phyloP scores from a whole-genome alignment of 2,113 vertebrate species.

The Brachyhypopomus gauderio region DNA sequence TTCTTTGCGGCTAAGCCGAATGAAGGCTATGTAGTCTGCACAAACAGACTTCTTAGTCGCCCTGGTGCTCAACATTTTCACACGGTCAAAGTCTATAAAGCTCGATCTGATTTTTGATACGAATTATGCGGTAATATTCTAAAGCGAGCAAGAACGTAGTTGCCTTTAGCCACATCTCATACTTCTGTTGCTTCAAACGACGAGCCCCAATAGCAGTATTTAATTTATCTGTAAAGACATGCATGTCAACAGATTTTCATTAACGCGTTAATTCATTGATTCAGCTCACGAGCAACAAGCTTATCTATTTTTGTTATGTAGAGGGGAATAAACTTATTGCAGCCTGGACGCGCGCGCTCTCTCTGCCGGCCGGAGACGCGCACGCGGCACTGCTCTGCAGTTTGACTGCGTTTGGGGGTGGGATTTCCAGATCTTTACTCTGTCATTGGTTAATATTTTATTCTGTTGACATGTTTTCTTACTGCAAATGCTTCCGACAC shows the following conservation, averaged over 20 bases:
- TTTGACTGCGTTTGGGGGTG: conserved; percentile 64
- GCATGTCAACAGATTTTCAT: neutral
- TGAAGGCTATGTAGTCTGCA: too few relatives aligned
- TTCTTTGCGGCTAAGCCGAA: neutral
- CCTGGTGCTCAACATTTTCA: neutral
- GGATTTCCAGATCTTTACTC: conserved; percentile 70
- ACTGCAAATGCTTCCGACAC: conserved; percentile 92
- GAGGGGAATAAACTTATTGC: neutral
- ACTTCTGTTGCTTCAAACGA: too few relatives aligned
- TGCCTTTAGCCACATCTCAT: too few relatives aligned
- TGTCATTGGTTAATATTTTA: conserved; percentile 94
- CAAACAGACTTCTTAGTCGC: neutral
- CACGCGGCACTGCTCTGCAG: conserved; percentile 47
- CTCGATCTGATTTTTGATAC: neutral
- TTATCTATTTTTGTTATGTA: neutral
- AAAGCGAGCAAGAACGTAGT: neutral
- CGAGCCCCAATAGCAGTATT: neutral
- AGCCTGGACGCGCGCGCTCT: conserved; percentile 28
- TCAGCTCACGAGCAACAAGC: neutral
- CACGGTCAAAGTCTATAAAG: neutral
- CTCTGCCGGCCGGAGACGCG: conserved; percentile 37
- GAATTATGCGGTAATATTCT: neutral
- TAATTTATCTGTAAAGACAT: neutral
- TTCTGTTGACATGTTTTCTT: conserved; percentile 98
- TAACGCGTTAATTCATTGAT: neutral